phyloP scores from a whole-genome alignment of 2,113 vertebrate genomes.

The Heterocephalus glaber region DNA sequence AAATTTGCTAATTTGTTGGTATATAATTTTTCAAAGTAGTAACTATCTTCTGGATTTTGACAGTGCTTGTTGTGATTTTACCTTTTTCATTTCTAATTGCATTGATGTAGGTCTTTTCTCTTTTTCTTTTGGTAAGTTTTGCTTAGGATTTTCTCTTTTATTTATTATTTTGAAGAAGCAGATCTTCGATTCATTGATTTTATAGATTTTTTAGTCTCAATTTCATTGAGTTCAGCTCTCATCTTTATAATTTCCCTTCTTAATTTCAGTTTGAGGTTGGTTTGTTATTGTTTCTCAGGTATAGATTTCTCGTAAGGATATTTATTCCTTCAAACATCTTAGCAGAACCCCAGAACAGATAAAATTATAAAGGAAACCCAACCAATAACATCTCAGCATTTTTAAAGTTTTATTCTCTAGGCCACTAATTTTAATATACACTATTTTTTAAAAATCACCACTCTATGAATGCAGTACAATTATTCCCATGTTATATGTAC shows the following conservation, averaged over 20 bases:
- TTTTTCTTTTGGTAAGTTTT: not conserved
- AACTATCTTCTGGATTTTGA: not conserved
- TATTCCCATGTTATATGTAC: not conserved
- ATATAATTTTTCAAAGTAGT: no score
- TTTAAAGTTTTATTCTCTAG: not conserved
- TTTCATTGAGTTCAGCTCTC: not conserved
- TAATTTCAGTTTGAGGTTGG: no score
- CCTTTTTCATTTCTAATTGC: not conserved
- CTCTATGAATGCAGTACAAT: not conserved
- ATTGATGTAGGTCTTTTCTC: not conserved
- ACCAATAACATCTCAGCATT: not conserved
- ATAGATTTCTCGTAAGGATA: no score
- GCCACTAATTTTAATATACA: not conserved
- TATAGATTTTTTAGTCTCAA: not conserved
- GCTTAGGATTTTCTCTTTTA: not conserved
- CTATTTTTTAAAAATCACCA: not conserved
- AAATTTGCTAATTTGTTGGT: not conserved
- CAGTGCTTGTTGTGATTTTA: not conserved
- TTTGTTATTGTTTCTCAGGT: no score
- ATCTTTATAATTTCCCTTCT: not conserved
- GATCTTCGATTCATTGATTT: not conserved
- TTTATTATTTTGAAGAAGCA: not conserved
- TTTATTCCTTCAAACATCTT: not conserved
- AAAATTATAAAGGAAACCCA: not conserved
- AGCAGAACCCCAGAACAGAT: not conserved